These are phyloP conservation scores for Cephus rjabovi DNA, from an alignment of 2,888 invertebrate genomes.

Conservation along the genomic window DNA sequence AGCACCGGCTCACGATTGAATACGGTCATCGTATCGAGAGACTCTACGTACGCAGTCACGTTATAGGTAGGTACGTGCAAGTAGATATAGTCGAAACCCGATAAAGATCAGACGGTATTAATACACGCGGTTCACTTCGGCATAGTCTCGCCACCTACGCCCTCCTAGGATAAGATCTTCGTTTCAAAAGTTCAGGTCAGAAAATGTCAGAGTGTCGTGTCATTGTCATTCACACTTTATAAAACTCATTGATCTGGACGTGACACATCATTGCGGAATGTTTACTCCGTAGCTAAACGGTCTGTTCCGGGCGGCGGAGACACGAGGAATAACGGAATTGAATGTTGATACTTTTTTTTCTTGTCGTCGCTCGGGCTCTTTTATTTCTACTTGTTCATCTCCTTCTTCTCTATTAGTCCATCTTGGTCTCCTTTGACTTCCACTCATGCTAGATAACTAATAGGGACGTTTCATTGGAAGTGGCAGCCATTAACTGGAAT, in stretches of 20 bases:
- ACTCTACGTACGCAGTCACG: not conserved
- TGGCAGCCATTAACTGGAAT: not conserved
- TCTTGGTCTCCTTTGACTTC: not conserved
- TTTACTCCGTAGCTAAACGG: not conserved
- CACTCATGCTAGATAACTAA: not conserved
- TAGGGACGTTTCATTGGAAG: not conserved
- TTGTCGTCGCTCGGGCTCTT: not conserved
- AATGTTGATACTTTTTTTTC: not conserved
- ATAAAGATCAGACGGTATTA: constrained; percentile 36
- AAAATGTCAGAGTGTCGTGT: constrained; percentile 32
- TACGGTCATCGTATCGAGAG: not conserved
- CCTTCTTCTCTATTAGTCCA: not conserved
- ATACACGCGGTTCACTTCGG: constrained; percentile 24
- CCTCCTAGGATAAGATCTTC: constrained; percentile 35
- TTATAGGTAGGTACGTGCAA: constrained; percentile 29
- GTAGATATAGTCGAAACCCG: constrained; percentile 31
- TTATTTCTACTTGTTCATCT: not conserved
- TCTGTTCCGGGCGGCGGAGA: not conserved
- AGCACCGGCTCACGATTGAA: not conserved
- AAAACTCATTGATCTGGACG: constrained; percentile 4
- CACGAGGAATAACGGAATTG: not conserved
- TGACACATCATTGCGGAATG: not conserved
- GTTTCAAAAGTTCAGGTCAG: constrained; percentile 34
- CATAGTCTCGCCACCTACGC: constrained; percentile 33
- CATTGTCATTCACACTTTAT: constrained; percentile 31